Percentiles rank a stretch among this genome's conserved stretches.
Evolutionary conservation across 2,113 vertebrate genomes (phyloP).

Genomic region (Alces alces): DNA sequence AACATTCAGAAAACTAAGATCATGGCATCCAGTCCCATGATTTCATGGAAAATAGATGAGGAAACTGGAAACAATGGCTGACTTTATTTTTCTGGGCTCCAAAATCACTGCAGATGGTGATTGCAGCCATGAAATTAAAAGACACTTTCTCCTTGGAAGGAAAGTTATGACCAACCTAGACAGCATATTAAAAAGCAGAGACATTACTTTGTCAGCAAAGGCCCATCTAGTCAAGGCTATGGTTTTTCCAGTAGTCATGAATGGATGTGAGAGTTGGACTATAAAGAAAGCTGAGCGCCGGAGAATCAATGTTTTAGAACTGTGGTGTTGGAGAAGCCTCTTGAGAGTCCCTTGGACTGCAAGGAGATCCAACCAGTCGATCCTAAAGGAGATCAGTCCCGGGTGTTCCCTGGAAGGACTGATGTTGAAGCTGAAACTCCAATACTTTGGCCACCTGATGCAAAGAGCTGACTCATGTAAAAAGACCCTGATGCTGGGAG

Average conservation of each 20-base stretch:
- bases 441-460: neutral
- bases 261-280: neutral
- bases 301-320: neutral
- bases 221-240: neutral
- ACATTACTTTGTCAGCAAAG: neutral
- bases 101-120: neutral
- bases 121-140: neutral
- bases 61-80: neutral
- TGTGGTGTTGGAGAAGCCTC: neutral
- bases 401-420: neutral
- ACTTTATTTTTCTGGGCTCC: neutral
- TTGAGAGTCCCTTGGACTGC: neutral
- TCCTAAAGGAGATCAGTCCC: neutral
- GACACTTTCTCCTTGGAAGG: neutral
- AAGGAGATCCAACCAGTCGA: neutral
- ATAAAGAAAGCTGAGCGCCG: fast-evolving
- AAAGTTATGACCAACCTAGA: neutral
- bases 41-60: neutral
- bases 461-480: neutral
- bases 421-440: neutral
- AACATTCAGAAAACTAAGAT: neutral
- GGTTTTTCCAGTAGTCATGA: neutral
- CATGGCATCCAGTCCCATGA: neutral
- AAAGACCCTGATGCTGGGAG: neutral
- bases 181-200: neutral